A percentile compares a stretch with the other conserved stretches of the same genome.
Evolutionary conservation across 2,888 invertebrate species (phyloP).

Genomic region (Campopleginae sp.): DNA sequence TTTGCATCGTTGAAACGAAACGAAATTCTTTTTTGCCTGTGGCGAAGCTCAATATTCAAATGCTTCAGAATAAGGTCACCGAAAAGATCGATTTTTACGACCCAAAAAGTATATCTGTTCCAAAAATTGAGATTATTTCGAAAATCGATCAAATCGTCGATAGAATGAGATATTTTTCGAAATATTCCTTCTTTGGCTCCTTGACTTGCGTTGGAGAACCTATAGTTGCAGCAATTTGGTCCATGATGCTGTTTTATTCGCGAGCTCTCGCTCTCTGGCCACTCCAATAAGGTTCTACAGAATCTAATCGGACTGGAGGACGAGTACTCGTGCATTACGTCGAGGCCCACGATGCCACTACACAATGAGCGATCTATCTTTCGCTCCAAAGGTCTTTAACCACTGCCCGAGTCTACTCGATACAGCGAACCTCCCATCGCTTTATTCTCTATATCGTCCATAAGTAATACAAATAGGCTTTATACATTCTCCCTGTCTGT

Average conservation of each 20-base stretch:
- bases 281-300: conserved; percentile 35
- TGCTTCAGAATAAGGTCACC: too few species aligned
- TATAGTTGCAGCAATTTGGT: not conserved
- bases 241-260: conserved; percentile 18
- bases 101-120: too few species aligned
- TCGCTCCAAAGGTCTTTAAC: conserved; percentile 44
- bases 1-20: too few species aligned
- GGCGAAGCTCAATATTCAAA: too few species aligned
- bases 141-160: too few species aligned
- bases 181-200: too few species aligned
- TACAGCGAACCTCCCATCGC: conserved; percentile 16
- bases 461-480: conserved; percentile 25
- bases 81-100: too few species aligned
- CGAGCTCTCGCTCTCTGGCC: conserved; percentile 22
- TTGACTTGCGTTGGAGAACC: too few species aligned
- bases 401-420: conserved; percentile 42
- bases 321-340: conserved; percentile 58
- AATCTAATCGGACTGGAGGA: conserved; percentile 50
- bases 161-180: too few species aligned
- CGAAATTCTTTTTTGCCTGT: too few species aligned
- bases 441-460: conserved; percentile 10
- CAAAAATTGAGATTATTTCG: too few species aligned
- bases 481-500: conserved; percentile 1
- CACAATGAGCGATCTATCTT: conserved; percentile 42
- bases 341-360: conserved; percentile 22